These are phyloP conservation scores for Maniola hyperantus DNA, from an alignment of 2,888 invertebrate species.

Conservation along the genomic window DNA sequence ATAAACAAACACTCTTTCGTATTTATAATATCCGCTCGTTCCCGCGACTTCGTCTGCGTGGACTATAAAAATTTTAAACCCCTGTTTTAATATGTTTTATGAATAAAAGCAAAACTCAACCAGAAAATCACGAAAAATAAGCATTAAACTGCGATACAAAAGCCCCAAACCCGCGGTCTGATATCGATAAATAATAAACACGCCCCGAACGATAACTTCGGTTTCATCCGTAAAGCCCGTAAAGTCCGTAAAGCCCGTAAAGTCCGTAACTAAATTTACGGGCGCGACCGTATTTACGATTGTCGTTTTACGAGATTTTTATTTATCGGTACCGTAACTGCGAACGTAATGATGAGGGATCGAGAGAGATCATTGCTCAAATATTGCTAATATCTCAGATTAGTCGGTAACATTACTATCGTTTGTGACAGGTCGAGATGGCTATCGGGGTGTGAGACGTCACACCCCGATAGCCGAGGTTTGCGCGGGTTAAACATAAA, in stretches of 20 bases:
- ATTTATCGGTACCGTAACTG: constrained; percentile 22
- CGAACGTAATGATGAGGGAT: constrained; percentile 18
- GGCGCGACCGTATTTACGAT: constrained; percentile 31
- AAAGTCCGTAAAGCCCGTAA: constrained; percentile 6
- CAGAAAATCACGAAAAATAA: neutral
- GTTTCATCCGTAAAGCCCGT: neutral
- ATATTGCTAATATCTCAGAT: neutral
- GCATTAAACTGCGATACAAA: neutral
- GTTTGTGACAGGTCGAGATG: no score
- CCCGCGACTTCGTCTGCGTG: no score
- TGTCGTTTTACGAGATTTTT: constrained; percentile 32
- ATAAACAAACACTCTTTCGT: no score
- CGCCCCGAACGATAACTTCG: constrained; percentile 12
- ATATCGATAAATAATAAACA: constrained; percentile 38
- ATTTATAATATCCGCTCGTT: no score
- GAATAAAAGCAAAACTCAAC: no score
- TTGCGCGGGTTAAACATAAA: no score
- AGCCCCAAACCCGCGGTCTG: constrained; percentile 3
- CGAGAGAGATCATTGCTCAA: constrained; percentile 7
- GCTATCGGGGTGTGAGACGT: no score
- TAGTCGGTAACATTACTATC: no score
- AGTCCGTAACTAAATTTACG: constrained; percentile 26
- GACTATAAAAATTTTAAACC: no score
- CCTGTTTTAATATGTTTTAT: no score
- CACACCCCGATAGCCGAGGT: no score